These are phyloP conservation scores for Eudasyphora cyanicolor DNA, from an alignment of 2,888 invertebrate genomes.

Conservation along the genomic window DNA sequence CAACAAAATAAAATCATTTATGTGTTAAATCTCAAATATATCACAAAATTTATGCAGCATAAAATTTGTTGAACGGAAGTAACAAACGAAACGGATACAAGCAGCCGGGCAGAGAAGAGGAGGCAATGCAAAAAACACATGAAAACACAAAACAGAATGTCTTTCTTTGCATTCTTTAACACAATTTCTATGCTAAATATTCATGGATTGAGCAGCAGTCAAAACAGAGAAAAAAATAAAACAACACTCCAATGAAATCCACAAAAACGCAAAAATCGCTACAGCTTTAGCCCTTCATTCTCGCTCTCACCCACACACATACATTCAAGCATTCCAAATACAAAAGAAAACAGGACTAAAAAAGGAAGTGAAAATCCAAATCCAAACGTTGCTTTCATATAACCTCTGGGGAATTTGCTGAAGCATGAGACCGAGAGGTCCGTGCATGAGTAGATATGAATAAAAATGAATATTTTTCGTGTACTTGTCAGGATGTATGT, in stretches of 20 bases:
- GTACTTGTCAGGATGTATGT: constrained; percentile 3
- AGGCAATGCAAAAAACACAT: not conserved
- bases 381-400: constrained; percentile 2
- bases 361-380: constrained; percentile 47
- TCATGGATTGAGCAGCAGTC: constrained; percentile 52
- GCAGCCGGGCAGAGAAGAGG: not conserved
- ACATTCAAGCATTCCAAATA: too few species aligned
- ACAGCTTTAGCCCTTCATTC: constrained; percentile 3
- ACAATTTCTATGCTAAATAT: constrained; percentile 63
- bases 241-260: not conserved
- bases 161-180: constrained; percentile 51
- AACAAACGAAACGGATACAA: constrained; percentile 9
- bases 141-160: constrained; percentile 20
- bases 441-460: constrained; percentile 41
- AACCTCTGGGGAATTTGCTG: constrained; percentile 47
- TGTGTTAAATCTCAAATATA: constrained; percentile 65
- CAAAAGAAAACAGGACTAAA: constrained; percentile 31
- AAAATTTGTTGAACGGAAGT: constrained; percentile 55
- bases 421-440: constrained; percentile 36
- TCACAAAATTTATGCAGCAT: constrained; percentile 66
- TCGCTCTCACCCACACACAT: too few species aligned
- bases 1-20: constrained; percentile 63
- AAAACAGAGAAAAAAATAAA: constrained; percentile 31
- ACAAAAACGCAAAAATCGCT: constrained; percentile 11
- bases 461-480: constrained; percentile 5